A percentile compares a stretch with the other conserved stretches of the same genome.
These are phyloP conservation scores for Girardinichthys multiradiatus DNA, from an alignment of 2,113 vertebrate genomes.

Conservation along the genomic window DNA sequence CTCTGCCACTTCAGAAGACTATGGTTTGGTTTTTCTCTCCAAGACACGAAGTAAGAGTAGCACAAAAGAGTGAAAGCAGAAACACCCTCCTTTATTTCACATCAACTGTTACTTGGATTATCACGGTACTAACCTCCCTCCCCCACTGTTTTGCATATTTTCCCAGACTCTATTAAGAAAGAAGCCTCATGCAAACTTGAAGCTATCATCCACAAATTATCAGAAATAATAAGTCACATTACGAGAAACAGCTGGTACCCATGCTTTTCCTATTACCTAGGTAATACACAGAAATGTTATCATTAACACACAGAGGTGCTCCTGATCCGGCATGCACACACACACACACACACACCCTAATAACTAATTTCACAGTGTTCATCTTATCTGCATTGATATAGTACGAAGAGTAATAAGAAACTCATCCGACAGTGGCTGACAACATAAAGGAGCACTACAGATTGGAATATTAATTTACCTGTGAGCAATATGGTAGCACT, in stretches of 20 bases:
- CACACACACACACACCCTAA: conserved; percentile 18
- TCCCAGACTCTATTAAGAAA: conserved; percentile 34
- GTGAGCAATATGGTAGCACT: not conserved
- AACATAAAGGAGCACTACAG: not conserved
- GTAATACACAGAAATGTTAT: conserved; percentile 44
- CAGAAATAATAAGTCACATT: conserved; percentile 35
- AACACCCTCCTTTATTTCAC: conserved; percentile 43
- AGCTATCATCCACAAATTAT: conserved; percentile 13
- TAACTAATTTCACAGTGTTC: conserved; percentile 51
- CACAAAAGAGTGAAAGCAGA: conserved; percentile 19
- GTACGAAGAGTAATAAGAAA: conserved; percentile 19
- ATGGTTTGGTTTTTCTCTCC: conserved; percentile 3
- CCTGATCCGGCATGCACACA: not conserved
- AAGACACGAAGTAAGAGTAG: conserved; percentile 15
- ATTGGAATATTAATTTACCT: not conserved
- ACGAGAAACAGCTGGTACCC: conserved; percentile 10
- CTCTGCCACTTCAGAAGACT: conserved; percentile 30
- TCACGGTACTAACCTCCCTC: conserved; percentile 32
- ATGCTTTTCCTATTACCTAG: conserved; percentile 38
- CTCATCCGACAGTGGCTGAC: conserved; percentile 22
- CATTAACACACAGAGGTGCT: conserved; percentile 26
- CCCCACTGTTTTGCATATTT: conserved; percentile 64
- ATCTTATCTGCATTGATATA: conserved; percentile 52
- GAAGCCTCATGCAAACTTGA: conserved; percentile 17
- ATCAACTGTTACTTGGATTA: conserved; percentile 53